phyloP scores from a whole-genome alignment of 2,113 vertebrate species.

The Melanerpes formicivorus region DNA sequence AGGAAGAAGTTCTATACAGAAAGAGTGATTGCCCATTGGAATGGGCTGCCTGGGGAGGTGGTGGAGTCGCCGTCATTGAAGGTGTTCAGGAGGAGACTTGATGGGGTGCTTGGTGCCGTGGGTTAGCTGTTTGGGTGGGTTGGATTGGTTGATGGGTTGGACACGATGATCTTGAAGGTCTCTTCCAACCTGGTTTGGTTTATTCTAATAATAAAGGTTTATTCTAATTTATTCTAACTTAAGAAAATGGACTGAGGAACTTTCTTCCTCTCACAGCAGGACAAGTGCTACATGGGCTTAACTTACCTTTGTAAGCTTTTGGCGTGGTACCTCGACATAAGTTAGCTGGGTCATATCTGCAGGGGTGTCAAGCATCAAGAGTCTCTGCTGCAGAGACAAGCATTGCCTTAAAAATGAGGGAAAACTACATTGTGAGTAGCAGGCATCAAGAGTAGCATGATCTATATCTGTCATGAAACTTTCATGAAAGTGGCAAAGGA shows the following conservation, averaged over 20 bases:
- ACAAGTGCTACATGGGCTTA: neutral
- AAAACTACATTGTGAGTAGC: neutral
- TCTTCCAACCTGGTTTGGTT: too few relatives aligned
- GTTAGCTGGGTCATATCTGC: neutral
- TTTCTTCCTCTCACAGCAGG: neutral
- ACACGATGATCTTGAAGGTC: too few relatives aligned
- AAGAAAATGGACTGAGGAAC: neutral
- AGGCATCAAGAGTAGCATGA: neutral
- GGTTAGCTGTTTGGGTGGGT: too few relatives aligned
- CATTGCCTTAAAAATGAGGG: neutral
- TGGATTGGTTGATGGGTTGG: too few relatives aligned
- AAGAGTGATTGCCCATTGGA: too few relatives aligned
- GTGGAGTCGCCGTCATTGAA: too few relatives aligned
- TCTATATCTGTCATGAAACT: rapidly evolving
- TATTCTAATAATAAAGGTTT: too few relatives aligned
- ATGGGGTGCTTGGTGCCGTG: too few relatives aligned
- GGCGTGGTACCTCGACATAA: neutral
- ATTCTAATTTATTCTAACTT: too few relatives aligned
- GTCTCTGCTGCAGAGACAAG: neutral
- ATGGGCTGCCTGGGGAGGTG: too few relatives aligned
- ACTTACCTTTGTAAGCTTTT: neutral
- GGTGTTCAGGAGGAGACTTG: too few relatives aligned
- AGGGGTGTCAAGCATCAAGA: rapidly evolving
- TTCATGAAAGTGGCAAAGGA: neutral
- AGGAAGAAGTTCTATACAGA: too few relatives aligned